Conservation (phyloP, 2,888 invertebrate species). For the Drepana falcataria region DNA sequence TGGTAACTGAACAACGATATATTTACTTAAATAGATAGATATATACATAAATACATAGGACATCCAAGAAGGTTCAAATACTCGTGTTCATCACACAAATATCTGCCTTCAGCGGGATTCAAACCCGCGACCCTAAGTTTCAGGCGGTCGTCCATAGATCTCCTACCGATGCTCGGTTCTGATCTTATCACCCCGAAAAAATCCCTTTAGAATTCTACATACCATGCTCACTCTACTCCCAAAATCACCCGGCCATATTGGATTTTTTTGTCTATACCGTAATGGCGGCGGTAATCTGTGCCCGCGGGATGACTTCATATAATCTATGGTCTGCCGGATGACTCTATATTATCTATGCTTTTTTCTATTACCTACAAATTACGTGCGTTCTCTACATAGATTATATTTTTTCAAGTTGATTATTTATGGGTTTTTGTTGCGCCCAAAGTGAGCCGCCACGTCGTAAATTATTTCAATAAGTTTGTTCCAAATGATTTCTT, state of each 20-base stretch:
- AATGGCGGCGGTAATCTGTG: conserved; percentile 50
- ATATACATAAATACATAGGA: too few relatives aligned
- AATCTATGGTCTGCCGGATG: conserved; percentile 65
- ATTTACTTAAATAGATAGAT: too few relatives aligned
- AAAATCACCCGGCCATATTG: conserved; percentile 57
- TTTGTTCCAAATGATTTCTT: neutral
- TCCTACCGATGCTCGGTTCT: too few relatives aligned
- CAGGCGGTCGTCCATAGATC: too few relatives aligned
- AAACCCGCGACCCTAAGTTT: too few relatives aligned
- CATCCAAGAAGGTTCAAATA: too few relatives aligned
- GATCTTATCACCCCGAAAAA: too few relatives aligned
- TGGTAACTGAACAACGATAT: too few relatives aligned
- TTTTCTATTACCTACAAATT: conserved; percentile 36
- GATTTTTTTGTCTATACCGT: conserved; percentile 38
- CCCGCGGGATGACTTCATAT: conserved; percentile 71
- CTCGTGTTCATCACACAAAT: too few relatives aligned
- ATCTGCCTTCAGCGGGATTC: too few relatives aligned
- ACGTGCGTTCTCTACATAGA: conserved; percentile 4
- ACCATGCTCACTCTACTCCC: conserved; percentile 34
- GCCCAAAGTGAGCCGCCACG: neutral
- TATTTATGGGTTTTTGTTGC: conserved; percentile 1
- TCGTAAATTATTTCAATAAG: conserved; percentile 1
- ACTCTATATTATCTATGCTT: conserved; percentile 69
- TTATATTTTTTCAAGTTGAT: conserved; percentile 1
- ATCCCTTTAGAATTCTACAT: neutral